phyloP scores from a whole-genome alignment of 1,140 invertebrate genomes.

The Subanguina moxae region DNA sequence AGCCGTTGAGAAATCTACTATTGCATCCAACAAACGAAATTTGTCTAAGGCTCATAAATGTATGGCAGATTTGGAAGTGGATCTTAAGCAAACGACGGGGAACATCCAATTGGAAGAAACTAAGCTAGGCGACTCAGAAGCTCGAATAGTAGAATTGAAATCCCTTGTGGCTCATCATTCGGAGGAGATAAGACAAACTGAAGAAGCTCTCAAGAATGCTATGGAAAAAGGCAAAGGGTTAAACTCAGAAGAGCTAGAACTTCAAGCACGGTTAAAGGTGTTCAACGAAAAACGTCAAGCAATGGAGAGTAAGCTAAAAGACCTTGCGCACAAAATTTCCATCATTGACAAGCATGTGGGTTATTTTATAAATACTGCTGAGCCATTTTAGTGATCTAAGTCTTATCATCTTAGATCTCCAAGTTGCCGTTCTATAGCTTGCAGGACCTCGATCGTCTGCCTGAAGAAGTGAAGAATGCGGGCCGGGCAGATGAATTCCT shows the following conservation, averaged over 20 bases:
- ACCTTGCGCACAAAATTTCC: background rate
- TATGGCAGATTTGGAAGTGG: conserved; percentile 29
- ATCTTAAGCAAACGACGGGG: conserved; percentile 62
- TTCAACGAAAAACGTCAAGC: conserved; percentile 18
- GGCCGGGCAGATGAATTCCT: background rate
- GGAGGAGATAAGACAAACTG: conserved; percentile 16
- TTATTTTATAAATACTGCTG: background rate
- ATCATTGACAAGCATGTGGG: background rate
- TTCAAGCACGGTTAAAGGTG: conserved; percentile 21
- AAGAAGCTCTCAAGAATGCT: conserved; percentile 14
- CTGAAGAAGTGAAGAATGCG: background rate
- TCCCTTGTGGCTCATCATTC: conserved; percentile 2
- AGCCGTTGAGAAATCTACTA: conserved; percentile 72
- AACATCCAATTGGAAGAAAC: background rate
- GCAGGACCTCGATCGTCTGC: background rate
- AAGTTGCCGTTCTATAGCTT: conserved; percentile 6
- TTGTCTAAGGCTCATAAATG: conserved; percentile 64
- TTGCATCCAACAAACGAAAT: conserved; percentile 71
- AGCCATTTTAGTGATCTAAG: background rate
- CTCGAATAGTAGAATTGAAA: background rate
- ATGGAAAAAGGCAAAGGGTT: conserved; percentile 3
- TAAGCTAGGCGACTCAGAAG: background rate
- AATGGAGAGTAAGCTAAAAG: conserved; percentile 3
- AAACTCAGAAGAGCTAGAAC: conserved; percentile 29
- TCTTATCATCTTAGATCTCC: background rate